Conservation (phyloP, 2,113 vertebrate species). For the Alethe castanea region DNA sequence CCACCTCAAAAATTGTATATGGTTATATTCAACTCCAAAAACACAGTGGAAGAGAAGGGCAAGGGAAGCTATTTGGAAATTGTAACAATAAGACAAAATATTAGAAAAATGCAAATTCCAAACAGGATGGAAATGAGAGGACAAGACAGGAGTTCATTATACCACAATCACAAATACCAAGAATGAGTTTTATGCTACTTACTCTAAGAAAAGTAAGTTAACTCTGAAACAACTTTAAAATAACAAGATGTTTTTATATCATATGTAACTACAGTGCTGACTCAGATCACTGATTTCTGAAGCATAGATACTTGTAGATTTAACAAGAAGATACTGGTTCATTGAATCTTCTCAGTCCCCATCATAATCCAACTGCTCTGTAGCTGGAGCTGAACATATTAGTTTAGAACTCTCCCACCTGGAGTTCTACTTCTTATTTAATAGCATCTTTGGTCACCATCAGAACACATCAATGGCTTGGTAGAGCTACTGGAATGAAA, state of each 20-base stretch:
- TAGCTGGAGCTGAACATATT: not conserved
- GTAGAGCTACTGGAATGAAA: not conserved
- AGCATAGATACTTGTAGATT: not conserved
- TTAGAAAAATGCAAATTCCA: not conserved
- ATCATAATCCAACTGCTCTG: not conserved
- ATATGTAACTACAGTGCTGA: not conserved
- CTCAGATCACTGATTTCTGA: not conserved
- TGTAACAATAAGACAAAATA: not conserved
- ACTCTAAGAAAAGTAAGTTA: not conserved
- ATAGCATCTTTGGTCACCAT: not conserved
- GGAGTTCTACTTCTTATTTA: not conserved
- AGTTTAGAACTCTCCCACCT: not conserved
- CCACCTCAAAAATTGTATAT: not conserved
- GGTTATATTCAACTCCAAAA: not conserved
- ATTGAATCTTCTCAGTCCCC: not conserved
- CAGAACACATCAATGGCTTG: not conserved
- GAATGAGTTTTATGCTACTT: not conserved
- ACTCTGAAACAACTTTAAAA: not conserved
- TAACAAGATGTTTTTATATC: not conserved
- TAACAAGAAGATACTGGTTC: not conserved
- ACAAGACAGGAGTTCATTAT: not conserved
- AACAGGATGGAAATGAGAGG: not conserved
- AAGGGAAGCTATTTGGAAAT: not conserved
- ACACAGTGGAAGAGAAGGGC: not conserved
- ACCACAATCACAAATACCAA: not conserved